These are phyloP conservation scores for Leuciscus idus DNA, from an alignment of 2,113 vertebrate genomes.

Conservation along the genomic window DNA sequence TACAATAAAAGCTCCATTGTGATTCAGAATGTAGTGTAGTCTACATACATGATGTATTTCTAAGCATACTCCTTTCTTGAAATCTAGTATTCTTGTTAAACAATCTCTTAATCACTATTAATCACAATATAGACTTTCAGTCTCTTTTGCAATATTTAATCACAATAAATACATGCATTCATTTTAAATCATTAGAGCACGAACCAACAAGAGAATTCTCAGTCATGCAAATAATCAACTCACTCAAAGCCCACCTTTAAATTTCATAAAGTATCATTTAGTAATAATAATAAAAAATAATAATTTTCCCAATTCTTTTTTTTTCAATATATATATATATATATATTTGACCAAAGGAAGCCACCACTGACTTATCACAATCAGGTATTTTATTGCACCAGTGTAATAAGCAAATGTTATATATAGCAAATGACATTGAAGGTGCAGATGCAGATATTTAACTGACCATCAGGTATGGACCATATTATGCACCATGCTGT, in stretches of 20 bases:
- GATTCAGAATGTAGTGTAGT: neutral
- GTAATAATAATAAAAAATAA: neutral
- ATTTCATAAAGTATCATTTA: neutral
- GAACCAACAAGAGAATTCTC: neutral
- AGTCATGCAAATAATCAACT: neutral
- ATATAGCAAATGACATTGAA: neutral
- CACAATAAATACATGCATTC: neutral
- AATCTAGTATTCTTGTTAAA: neutral
- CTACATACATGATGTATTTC: neutral
- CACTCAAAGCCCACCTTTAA: too few relatives aligned
- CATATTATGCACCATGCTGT: slow-evolving; percentile 68
- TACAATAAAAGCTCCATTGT: neutral
- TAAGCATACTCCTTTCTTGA: neutral
- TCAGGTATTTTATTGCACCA: neutral
- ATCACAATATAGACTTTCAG: neutral
- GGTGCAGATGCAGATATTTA: neutral
- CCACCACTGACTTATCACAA: neutral
- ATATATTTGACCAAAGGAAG: neutral
- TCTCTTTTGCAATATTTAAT: neutral
- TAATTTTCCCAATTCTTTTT: too few relatives aligned
- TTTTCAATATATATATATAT: too few relatives aligned
- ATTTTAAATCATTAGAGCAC: neutral
- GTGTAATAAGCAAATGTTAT: neutral
- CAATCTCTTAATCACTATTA: neutral
- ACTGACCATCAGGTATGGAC: neutral